These are phyloP conservation scores for Micrasema longulum DNA, from an alignment of 1,140 invertebrate genomes.

Conservation along the genomic window DNA sequence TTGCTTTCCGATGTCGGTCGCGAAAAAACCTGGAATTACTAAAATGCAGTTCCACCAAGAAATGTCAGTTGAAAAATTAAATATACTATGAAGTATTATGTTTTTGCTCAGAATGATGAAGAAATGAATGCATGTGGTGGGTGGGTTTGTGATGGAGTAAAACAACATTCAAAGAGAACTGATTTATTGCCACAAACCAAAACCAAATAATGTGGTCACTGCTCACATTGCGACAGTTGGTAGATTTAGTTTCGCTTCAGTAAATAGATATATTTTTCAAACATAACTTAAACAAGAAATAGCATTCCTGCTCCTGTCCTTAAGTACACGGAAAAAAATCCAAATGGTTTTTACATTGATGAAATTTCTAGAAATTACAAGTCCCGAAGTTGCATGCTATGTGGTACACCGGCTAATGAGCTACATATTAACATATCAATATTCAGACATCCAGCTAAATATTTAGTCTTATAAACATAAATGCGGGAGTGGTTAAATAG, in stretches of 20 bases:
- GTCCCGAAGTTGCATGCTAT: background rate
- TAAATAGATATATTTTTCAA: conserved; percentile 51
- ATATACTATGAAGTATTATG: too few species aligned
- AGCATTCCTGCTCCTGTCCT: conserved; percentile 5
- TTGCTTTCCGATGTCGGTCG: too few species aligned
- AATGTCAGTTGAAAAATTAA: too few species aligned
- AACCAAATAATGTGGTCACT: conserved; percentile 44
- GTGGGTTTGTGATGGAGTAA: too few species aligned
- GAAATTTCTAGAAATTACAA: conserved; percentile 7
- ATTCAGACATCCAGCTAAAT: conserved; percentile 9
- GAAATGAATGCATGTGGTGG: too few species aligned
- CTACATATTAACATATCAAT: too few species aligned
- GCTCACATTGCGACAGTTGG: conserved; percentile 38
- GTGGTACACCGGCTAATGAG: background rate
- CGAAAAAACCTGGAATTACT: too few species aligned
- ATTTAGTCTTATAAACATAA: conserved; percentile 28
- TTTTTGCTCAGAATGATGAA: too few species aligned
- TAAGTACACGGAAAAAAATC: conserved; percentile 38
- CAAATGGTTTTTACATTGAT: conserved; percentile 14
- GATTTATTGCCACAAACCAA: conserved; percentile 53
- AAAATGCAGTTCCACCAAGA: too few species aligned
- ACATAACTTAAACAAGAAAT: conserved; percentile 50
- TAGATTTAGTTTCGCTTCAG: conserved; percentile 22
- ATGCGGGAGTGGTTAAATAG: conserved; percentile 11
- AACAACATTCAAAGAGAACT: conserved; percentile 47